phyloP scores from a whole-genome alignment of 2,113 vertebrate species.

The Pipra filicauda region DNA sequence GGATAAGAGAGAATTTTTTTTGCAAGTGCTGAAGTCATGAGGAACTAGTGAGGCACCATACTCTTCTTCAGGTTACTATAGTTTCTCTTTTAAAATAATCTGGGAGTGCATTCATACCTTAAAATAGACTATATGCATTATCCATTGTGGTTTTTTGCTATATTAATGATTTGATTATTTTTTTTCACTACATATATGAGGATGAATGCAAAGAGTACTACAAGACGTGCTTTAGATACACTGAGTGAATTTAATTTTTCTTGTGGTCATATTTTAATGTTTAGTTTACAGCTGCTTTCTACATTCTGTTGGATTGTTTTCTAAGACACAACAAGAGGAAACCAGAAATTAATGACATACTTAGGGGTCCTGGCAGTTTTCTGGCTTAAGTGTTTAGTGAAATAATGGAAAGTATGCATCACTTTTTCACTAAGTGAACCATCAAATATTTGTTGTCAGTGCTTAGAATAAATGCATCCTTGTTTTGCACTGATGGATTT shows the following conservation, averaged over 20 bases:
- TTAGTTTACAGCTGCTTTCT: slow-evolving; percentile 55
- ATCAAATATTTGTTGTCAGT: slow-evolving; percentile 37
- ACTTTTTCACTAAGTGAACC: not conserved
- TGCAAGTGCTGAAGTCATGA: not conserved
- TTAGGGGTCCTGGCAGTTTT: slow-evolving; percentile 46
- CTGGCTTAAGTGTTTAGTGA: slow-evolving; percentile 31
- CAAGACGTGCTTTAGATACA: not conserved
- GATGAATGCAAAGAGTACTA: not conserved
- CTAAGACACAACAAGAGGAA: slow-evolving; percentile 57
- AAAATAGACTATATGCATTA: not conserved
- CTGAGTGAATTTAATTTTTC: not conserved
- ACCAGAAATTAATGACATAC: slow-evolving; percentile 64
- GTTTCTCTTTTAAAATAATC: not conserved
- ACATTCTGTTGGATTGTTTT: slow-evolving; percentile 61
- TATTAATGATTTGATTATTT: not conserved
- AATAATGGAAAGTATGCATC: slow-evolving; percentile 46
- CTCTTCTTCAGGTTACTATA: not conserved
- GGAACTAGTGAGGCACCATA: not conserved
- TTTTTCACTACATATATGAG: not conserved
- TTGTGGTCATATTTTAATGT: not conserved
- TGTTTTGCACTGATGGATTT: slow-evolving; percentile 3
- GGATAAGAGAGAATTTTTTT: not conserved
- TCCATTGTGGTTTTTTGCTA: not conserved
- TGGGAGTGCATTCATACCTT: not conserved
- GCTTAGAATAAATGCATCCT: slow-evolving; percentile 42